Conservation (phyloP, 2,888 invertebrate species). For the Ectemnius continuus region DNA sequence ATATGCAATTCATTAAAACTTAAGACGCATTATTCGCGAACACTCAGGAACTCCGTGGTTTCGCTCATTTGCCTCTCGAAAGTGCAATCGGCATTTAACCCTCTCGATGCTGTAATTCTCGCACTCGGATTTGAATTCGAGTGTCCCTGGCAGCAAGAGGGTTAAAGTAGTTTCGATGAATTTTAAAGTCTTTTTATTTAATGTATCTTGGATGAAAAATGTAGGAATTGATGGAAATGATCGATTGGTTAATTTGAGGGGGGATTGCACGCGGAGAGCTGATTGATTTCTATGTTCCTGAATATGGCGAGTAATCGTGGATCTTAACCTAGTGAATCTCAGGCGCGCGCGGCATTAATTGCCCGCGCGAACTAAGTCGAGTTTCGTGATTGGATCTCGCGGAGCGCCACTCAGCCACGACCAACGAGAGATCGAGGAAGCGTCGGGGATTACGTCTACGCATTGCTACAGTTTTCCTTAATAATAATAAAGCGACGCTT, state of each 20-base stretch:
- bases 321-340: conserved; percentile 60
- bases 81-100: too few relatives aligned
- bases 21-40: conserved; percentile 64
- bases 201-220: too few relatives aligned
- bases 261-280: conserved; percentile 22
- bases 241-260: too few relatives aligned
- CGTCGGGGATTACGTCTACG: neutral
- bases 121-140: too few relatives aligned
- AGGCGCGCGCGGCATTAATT: conserved; percentile 49
- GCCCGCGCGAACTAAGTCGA: conserved; percentile 46
- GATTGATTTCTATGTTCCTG: conserved; percentile 58
- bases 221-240: too few relatives aligned
- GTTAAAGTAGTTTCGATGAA: too few relatives aligned
- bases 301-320: conserved; percentile 68
- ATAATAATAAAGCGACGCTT: conserved; percentile 8
- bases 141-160: too few relatives aligned
- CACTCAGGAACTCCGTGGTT: conserved; percentile 60
- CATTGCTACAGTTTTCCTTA: neutral
- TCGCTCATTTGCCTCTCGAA: too few relatives aligned
- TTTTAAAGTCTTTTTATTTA: too few relatives aligned
- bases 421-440: conserved; percentile 9
- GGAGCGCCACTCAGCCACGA: conserved; percentile 31
- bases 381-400: conserved; percentile 39
- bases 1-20: conserved; percentile 51
- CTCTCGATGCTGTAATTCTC: too few relatives aligned